Evolutionary conservation across 2,888 invertebrate species (phyloP).

Genomic region (Coenonympha arcania): DNA sequence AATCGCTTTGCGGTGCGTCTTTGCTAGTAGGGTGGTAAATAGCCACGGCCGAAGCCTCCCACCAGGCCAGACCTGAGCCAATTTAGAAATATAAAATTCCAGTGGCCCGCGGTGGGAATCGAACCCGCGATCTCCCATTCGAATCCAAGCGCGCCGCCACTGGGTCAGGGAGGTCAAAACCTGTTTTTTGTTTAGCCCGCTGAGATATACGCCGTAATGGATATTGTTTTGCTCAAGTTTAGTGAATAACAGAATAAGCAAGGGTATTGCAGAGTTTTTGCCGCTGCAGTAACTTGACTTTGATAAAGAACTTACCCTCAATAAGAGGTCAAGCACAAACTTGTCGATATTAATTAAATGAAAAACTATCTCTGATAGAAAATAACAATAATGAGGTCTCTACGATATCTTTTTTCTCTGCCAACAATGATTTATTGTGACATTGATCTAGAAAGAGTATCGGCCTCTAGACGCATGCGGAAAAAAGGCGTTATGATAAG

Average conservation of each 20-base stretch:
- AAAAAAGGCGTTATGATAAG: conserved; percentile 9
- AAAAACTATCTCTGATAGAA: neutral
- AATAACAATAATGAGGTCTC: neutral
- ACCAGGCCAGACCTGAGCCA: too few relatives aligned
- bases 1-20: too few relatives aligned
- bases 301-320: neutral
- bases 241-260: neutral
- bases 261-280: neutral
- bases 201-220: too few relatives aligned
- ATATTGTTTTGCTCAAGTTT: neutral
- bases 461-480: conserved; percentile 2
- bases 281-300: neutral
- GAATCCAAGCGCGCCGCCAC: too few relatives aligned
- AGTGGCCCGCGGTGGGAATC: too few relatives aligned
- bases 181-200: too few relatives aligned
- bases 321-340: neutral
- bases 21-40: too few relatives aligned
- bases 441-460: conserved; percentile 3
- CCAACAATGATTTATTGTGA: neutral
- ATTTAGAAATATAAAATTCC: too few relatives aligned
- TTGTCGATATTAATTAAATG: neutral
- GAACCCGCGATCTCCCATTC: too few relatives aligned
- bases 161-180: too few relatives aligned
- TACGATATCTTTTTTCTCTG: neutral
- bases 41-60: too few relatives aligned